Conservation (phyloP, 2,888 invertebrate species). For the Romanomermis culicivorax region DNA sequence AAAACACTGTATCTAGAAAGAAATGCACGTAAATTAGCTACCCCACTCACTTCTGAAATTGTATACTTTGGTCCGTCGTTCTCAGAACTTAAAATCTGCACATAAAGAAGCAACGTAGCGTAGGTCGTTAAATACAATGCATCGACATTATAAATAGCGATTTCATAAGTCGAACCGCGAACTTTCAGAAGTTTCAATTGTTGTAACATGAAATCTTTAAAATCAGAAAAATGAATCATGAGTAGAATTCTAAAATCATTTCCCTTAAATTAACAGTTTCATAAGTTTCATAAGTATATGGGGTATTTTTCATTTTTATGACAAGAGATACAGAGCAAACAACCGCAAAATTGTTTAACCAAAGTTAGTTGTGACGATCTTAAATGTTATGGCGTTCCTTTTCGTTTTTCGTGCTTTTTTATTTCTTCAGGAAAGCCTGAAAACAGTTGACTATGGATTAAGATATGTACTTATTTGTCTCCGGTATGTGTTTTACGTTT, state of each 20-base stretch:
- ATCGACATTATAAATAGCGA: constrained; percentile 64
- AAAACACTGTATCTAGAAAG: too few relatives aligned
- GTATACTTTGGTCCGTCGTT: too few relatives aligned
- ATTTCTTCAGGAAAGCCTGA: too few relatives aligned
- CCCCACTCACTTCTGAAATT: too few relatives aligned
- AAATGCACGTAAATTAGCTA: too few relatives aligned
- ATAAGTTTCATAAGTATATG: background rate
- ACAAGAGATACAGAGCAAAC: background rate
- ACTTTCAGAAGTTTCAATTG: background rate
- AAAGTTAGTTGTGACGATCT: too few relatives aligned
- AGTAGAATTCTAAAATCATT: background rate
- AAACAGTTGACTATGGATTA: too few relatives aligned
- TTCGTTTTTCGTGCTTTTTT: too few relatives aligned
- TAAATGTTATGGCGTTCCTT: too few relatives aligned
- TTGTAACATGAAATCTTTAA: constrained; percentile 5
- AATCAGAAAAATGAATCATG: background rate
- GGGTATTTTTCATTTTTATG: background rate
- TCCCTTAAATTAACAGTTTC: background rate
- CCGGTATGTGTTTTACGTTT: too few relatives aligned
- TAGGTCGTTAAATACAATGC: constrained; percentile 78
- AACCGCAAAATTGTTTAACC: too few relatives aligned
- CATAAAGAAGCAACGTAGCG: constrained; percentile 46
- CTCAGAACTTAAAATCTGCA: background rate
- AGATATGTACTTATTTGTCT: too few relatives aligned
- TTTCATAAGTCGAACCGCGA: constrained; percentile 3